These are phyloP conservation scores for Ptilodon capucinus DNA, from an alignment of 2,888 invertebrate species.

Conservation along the genomic window DNA sequence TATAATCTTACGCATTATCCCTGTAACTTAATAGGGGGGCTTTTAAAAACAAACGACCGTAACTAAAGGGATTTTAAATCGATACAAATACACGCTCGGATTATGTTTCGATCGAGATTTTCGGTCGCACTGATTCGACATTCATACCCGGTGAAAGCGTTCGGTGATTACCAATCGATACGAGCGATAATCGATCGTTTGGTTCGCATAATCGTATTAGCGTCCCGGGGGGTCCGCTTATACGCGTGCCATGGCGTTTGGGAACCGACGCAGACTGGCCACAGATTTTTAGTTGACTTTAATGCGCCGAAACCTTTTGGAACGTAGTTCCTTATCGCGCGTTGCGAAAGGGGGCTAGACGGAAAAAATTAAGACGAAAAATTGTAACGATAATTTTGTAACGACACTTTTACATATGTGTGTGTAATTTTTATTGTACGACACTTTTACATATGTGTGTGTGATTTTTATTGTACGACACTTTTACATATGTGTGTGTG, in stretches of 20 bases:
- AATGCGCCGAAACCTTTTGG: no score
- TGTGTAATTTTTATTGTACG: no score
- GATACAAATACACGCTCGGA: conserved; percentile 52
- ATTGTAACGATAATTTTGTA: no score
- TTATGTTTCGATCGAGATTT: conserved; percentile 56
- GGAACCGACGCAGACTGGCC: not conserved
- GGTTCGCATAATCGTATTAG: conserved; percentile 68
- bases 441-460: no score
- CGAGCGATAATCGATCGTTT: conserved; percentile 63
- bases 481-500: no score
- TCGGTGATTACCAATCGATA: conserved; percentile 60
- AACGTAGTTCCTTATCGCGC: no score
- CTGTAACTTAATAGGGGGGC: conserved; percentile 19
- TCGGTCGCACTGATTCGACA: conserved; percentile 63
- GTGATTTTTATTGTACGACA: no score
- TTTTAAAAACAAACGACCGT: conserved; percentile 53
- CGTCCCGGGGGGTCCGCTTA: conserved; percentile 61
- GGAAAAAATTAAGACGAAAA: no score
- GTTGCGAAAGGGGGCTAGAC: no score
- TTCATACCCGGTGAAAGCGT: conserved; percentile 75
- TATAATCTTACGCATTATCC: conserved; percentile 20
- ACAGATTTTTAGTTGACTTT: not conserved
- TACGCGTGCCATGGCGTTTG: conserved; percentile 37
- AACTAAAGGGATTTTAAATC: conserved; percentile 60
- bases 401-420: no score